Evolutionary conservation across 2,797 vertebrate genomes (phyloP).

Genomic region (Macroramphosus scolopax): DNA sequence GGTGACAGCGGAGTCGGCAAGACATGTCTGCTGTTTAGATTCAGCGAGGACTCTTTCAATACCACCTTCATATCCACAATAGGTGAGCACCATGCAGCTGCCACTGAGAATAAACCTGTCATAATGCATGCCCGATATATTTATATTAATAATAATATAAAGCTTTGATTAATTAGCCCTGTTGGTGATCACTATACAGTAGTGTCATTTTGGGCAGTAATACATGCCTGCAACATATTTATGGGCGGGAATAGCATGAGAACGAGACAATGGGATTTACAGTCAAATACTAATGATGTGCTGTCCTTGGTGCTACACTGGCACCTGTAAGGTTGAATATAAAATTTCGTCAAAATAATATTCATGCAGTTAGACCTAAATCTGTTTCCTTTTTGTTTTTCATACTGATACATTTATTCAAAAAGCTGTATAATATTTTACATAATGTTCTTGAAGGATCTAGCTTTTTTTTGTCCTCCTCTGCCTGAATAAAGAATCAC

Average conservation of each 20-base stretch:
- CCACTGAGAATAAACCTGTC: constrained; percentile 34
- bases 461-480: not conserved
- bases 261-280: constrained; percentile 49
- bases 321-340: constrained; percentile 13
- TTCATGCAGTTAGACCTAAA: not conserved
- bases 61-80: constrained; percentile 98
- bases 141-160: not conserved
- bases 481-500: too few relatives aligned
- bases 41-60: constrained; percentile 97
- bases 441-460: not conserved
- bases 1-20: constrained; percentile 97
- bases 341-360: constrained; percentile 4
- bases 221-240: not conserved
- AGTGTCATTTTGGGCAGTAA: not conserved
- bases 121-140: constrained; percentile 13
- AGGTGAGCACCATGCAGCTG: constrained; percentile 82
- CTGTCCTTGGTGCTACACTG: constrained; percentile 39
- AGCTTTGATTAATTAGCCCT: not conserved
- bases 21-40: constrained; percentile 95
- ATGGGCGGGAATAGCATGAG: not conserved
- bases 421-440: not conserved
- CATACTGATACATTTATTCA: too few relatives aligned
- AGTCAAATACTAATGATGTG: constrained; percentile 20
- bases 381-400: too few relatives aligned
- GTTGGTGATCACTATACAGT: too few relatives aligned